Percentiles rank a stretch among this genome's conserved stretches.
Evolutionary conservation across 2,113 vertebrate genomes (phyloP).

Genomic region (Pleuronectes platessa): DNA sequence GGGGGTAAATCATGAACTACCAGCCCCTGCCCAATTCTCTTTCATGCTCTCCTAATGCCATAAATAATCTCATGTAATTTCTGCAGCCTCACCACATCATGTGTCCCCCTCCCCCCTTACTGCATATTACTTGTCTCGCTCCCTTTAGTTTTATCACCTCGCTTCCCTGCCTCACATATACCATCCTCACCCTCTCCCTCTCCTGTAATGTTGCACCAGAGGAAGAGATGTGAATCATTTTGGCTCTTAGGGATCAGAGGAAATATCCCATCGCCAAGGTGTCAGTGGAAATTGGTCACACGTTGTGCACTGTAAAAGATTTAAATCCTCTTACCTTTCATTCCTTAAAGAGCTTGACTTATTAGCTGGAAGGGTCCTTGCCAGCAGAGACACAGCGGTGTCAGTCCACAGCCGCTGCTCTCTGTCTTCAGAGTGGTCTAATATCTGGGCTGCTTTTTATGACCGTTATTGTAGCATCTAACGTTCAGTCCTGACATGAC

Average conservation of each 20-base stretch:
- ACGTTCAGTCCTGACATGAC: slow-evolving; percentile 31
- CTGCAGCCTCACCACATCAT: slow-evolving; percentile 37
- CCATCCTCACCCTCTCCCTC: slow-evolving; percentile 10
- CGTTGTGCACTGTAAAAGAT: slow-evolving; percentile 10
- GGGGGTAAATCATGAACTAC: slow-evolving; percentile 3
- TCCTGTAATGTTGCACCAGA: slow-evolving; percentile 28
- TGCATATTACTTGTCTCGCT: slow-evolving; percentile 20
- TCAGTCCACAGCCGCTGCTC: slow-evolving; percentile 5
- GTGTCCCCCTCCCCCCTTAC: slow-evolving; percentile 24
- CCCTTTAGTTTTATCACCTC: slow-evolving; percentile 57
- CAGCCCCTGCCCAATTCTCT: slow-evolving; percentile 35
- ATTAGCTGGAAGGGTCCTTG: slow-evolving; percentile 34
- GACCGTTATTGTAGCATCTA: slow-evolving; percentile 12
- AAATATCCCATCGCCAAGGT: slow-evolving; percentile 36
- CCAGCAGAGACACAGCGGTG: neutral
- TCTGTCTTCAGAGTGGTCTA: neutral
- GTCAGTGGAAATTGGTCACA: slow-evolving; percentile 45
- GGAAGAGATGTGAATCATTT: slow-evolving; percentile 34
- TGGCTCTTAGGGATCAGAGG: slow-evolving; percentile 40
- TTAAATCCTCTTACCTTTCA: slow-evolving; percentile 50
- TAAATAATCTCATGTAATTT: slow-evolving; percentile 61
- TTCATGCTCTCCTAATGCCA: slow-evolving; percentile 54
- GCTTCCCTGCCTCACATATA: slow-evolving; percentile 18
- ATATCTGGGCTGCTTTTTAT: slow-evolving; percentile 16
- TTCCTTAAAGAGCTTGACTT: slow-evolving; percentile 39